A percentile compares a stretch with the other conserved stretches of the same genome.
Evolutionary conservation across 2,888 invertebrate genomes (phyloP).

Genomic region (Pocota personata): DNA sequence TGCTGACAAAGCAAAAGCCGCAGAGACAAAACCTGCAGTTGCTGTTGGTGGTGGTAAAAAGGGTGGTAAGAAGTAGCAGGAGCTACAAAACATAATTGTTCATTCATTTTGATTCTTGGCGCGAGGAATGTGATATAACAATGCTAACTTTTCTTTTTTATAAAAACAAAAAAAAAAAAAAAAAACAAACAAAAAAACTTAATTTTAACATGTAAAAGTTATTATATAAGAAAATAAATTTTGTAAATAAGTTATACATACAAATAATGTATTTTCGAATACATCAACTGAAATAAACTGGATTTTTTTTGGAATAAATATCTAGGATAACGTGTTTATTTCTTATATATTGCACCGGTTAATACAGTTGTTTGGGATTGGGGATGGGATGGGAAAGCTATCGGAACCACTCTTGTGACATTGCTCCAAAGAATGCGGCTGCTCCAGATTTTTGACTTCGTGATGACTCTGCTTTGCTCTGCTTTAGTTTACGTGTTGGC

Average conservation of each 20-base stretch:
- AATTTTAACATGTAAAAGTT: slow-evolving; percentile 18
- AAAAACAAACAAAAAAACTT: slow-evolving; percentile 3
- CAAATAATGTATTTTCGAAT: slow-evolving; percentile 35
- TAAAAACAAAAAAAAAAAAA: slow-evolving; percentile 3
- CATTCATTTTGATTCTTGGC: slow-evolving; percentile 12
- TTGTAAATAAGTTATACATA: slow-evolving; percentile 36
- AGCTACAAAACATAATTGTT: background rate
- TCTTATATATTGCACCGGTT: slow-evolving; percentile 61
- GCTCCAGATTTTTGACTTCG: slow-evolving; percentile 86
- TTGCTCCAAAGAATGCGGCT: slow-evolving; percentile 91
- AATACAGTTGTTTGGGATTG: slow-evolving; percentile 41
- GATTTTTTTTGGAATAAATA: slow-evolving; percentile 52
- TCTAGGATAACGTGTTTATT: slow-evolving; percentile 45
- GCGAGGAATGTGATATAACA: slow-evolving; percentile 23
- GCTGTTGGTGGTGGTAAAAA: slow-evolving; percentile 78
- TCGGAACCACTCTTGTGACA: slow-evolving; percentile 93
- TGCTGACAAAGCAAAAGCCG: slow-evolving; percentile 40
- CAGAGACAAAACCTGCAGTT: slow-evolving; percentile 75
- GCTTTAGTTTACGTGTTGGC: slow-evolving; percentile 53
- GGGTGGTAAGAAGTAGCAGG: slow-evolving; percentile 80
- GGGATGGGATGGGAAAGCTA: slow-evolving; percentile 70
- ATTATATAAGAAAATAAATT: slow-evolving; percentile 25
- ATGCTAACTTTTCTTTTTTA: slow-evolving; percentile 18
- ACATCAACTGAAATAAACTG: slow-evolving; percentile 49
- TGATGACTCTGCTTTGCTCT: slow-evolving; percentile 75